A percentile compares a stretch with the other conserved stretches of the same genome.
Evolutionary conservation across 2,888 invertebrate species (phyloP).

Genomic region (Oligia fasciuncula): DNA sequence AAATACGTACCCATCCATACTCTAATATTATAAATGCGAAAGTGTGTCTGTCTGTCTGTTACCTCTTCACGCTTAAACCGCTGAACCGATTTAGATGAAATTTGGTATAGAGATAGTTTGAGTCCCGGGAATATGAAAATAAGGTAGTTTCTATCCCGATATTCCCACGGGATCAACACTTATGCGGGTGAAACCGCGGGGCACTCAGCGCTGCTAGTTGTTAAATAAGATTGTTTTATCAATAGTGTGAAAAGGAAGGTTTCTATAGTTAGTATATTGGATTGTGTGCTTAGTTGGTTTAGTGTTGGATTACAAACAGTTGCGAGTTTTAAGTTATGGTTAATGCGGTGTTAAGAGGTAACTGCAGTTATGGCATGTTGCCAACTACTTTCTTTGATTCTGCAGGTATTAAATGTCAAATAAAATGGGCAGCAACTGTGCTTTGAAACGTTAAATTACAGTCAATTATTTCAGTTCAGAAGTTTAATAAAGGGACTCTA

Average conservation of each 20-base stretch:
- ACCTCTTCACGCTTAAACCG: too few relatives aligned
- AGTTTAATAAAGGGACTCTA: not conserved
- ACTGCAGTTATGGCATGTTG: constrained; percentile 33
- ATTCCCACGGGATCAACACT: too few relatives aligned
- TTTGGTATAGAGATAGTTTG: too few relatives aligned
- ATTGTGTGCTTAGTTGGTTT: constrained; percentile 19
- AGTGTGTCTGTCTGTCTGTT: too few relatives aligned
- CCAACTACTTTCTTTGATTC: constrained; percentile 37
- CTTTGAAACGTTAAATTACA: not conserved
- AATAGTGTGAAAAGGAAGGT: constrained; percentile 37
- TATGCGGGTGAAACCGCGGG: too few relatives aligned
- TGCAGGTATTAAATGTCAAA: constrained; percentile 22
- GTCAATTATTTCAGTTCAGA: not conserved
- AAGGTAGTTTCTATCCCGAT: too few relatives aligned
- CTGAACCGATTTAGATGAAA: too few relatives aligned
- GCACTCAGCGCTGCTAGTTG: constrained; percentile 31
- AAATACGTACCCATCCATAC: too few relatives aligned
- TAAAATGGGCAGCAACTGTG: not conserved
- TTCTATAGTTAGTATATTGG: constrained; percentile 33
- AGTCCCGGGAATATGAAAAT: too few relatives aligned
- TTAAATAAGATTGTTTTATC: constrained; percentile 50
- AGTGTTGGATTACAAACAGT: constrained; percentile 43
- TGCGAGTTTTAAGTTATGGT: constrained; percentile 25
- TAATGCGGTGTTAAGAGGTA: constrained; percentile 7
- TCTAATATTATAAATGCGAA: too few relatives aligned